phyloP scores from a whole-genome alignment of 2,797 vertebrate species.

The Sebastes oblongus region DNA sequence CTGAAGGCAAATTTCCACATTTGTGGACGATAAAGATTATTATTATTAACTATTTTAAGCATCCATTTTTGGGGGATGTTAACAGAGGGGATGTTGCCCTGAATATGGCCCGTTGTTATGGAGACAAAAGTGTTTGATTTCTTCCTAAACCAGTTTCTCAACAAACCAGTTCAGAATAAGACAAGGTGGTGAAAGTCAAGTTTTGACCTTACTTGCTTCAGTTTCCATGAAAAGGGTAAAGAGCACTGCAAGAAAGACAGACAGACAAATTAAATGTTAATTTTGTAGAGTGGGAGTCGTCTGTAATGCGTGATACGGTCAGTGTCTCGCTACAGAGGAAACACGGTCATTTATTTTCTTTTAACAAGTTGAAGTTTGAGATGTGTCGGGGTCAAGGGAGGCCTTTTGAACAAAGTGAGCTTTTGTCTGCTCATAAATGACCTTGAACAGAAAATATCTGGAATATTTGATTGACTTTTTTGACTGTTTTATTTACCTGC shows the following conservation, averaged over 20 bases:
- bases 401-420: neutral
- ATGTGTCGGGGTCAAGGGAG: neutral
- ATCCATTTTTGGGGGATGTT: neutral
- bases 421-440: neutral
- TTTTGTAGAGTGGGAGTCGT: neutral
- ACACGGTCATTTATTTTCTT: neutral
- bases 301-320: neutral
- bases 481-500: slow-evolving; percentile 61
- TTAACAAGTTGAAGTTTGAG: neutral
- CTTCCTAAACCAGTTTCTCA: slow-evolving; percentile 11
- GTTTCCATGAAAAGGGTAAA: slow-evolving; percentile 69
- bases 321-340: neutral
- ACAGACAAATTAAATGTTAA: slow-evolving; percentile 5
- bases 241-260: slow-evolving; percentile 60
- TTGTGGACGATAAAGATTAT: no score
- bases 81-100: neutral
- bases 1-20: no score
- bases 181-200: neutral
- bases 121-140: neutral
- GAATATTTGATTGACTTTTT: neutral
- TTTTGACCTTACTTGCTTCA: slow-evolving; percentile 75
- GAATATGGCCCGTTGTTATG: neutral
- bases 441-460: neutral
- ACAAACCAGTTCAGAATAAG: slow-evolving; percentile 7
- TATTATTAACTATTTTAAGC: neutral